phyloP scores from a whole-genome alignment of 2,113 vertebrate species.

The Sturnus vulgaris region DNA sequence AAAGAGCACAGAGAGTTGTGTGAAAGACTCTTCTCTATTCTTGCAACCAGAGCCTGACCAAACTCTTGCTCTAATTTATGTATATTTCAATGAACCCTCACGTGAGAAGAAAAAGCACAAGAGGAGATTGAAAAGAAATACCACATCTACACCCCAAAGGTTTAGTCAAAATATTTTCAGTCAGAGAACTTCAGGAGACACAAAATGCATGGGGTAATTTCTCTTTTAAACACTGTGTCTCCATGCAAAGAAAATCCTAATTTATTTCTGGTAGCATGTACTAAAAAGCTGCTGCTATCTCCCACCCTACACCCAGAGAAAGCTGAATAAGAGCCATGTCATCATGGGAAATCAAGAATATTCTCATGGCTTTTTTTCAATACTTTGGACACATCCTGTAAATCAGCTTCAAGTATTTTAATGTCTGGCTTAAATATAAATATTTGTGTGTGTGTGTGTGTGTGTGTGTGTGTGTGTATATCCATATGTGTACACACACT shows the following conservation, averaged over 20 bases:
- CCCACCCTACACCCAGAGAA: neutral
- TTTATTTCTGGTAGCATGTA: neutral
- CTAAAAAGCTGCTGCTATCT: neutral
- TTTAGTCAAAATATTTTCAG: neutral
- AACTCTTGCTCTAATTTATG: neutral
- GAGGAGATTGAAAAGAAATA: neutral
- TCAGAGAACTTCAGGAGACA: neutral
- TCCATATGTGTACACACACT: rapidly evolving
- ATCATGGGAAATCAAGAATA: neutral
- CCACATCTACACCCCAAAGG: neutral
- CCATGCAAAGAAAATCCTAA: neutral
- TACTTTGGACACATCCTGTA: neutral
- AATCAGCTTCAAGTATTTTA: neutral
- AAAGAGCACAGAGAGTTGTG: neutral
- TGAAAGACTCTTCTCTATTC: neutral
- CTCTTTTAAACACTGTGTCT: neutral
- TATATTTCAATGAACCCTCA: neutral
- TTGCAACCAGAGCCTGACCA: neutral
- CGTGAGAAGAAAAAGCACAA: neutral
- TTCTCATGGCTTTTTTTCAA: neutral
- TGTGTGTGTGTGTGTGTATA: no score
- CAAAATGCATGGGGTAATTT: neutral
- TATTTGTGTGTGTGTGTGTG: neutral
- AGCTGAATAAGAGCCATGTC: neutral
- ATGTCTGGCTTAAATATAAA: neutral